Evolutionary conservation across 2,797 vertebrate genomes (phyloP), one percentile per base, ranked within the genome.

Genomic region (Sebastolobus alascanus): DNA sequence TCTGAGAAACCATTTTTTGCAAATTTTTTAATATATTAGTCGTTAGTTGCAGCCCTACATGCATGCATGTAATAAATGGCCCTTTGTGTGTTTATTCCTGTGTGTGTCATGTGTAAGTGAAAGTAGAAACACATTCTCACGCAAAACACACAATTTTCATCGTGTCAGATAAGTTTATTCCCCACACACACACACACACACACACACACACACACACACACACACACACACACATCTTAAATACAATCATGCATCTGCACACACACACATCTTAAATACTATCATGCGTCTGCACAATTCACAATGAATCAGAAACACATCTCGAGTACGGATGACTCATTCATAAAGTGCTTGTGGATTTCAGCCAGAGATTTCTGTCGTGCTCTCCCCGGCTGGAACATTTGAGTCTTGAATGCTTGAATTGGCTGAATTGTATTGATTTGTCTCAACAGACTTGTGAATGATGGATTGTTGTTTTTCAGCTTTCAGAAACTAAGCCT

Each of bases 311-410:
- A 73, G 80, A 88, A 55, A 79, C n/a, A 7, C 84, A 61, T 86
- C 80, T 85, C 7, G 14, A 84, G 79, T 35, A 22, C 14, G 12
- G 64, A 60, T 94, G 92, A 94, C 66, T 94, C 93, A 92, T 94
- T 91, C 79, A 84, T 79, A 67, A 91, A 92, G 85, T 66, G 67
- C 68, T 82, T 31, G 66, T 68, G 82, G 76, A 88, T 84, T 89
- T 85, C 78, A 85, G 77, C 72, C 78, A 70, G 80, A 83, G 77
- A 83, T 63, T 79, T 73, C 72, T 68, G 78, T 76, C 66, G 25
- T 38, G 11, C 58, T 75, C 56, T 83, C 60, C 18, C 35, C 5
- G 59, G 22, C 69, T 81, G 87, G 83, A 89, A 85, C 80, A 46
- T 80, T 73, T 86, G 67, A 88, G 68, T 78, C 76, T 61, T 9